Evolutionary conservation across 2,888 invertebrate genomes (phyloP).

Genomic region (Drosophila sordidapex): DNA sequence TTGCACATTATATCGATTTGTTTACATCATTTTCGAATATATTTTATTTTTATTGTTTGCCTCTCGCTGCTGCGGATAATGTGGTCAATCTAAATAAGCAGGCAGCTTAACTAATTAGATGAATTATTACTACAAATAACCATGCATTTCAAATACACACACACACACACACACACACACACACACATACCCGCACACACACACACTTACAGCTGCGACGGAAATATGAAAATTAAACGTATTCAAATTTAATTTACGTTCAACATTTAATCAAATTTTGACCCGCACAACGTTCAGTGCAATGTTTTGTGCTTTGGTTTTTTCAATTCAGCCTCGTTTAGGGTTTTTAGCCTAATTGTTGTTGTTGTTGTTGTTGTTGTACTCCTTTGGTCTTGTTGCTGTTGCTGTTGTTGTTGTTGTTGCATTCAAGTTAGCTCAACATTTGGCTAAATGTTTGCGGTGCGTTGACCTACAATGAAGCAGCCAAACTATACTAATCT

Average conservation of each 20-base stretch:
- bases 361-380: constrained; percentile 8
- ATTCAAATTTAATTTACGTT: constrained; percentile 77
- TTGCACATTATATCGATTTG: not conserved
- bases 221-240: constrained; percentile 79
- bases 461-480: constrained; percentile 57
- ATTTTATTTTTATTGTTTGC: not conserved
- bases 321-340: constrained; percentile 60
- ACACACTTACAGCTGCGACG: constrained; percentile 31
- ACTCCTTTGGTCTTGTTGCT: constrained; percentile 1
- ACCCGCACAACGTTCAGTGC: constrained; percentile 56
- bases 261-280: constrained; percentile 74
- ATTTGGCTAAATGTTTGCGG: constrained; percentile 38
- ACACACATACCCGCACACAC: not conserved
- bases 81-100: constrained; percentile 17
- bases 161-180: constrained; percentile 5
- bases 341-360: constrained; percentile 32
- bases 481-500: constrained; percentile 21
- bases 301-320: constrained; percentile 59
- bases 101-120: constrained; percentile 57
- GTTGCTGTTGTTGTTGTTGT: constrained; percentile 21
- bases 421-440: constrained; percentile 34
- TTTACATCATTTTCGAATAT: not conserved
- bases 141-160: constrained; percentile 23
- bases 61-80: constrained; percentile 13
- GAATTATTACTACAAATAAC: constrained; percentile 64